Base-by-base conservation (phyloP, 2,113 vertebrate species). In the Protobothrops flavoviridis region DNA sequence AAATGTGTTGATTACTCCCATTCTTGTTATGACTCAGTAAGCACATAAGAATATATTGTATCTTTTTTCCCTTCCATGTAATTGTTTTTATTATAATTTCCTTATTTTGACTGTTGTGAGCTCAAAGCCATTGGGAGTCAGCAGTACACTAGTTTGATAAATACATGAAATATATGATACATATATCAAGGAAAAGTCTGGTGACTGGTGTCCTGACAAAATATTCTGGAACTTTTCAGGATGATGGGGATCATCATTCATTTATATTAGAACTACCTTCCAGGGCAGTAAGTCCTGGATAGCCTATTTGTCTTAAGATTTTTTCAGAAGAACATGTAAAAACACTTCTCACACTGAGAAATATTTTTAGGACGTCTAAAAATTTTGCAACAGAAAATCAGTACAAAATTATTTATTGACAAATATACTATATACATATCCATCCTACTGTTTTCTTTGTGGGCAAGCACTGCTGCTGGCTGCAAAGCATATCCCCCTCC, bases 281-380 rank as follows among this genome's bases (percentile, higher is more conserved):
- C 88, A 85, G 0, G 91, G 74, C 50, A 92, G 74, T 11, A 11
- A 91, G 55, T 2, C 50, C 26, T 45, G 87, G 88, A 90, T 94
- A 52, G 21, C 45, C 81, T 23, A 8, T 94, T 92, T 85, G 88
- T 20, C 74, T 81, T 88, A 93, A 95, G 94, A 90, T 6, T 9
- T 59, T 3, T 48, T 12, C 0, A 1, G 29, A 81, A 95, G 92
- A 90, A 48, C 26, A 52, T 91, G 17, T 39, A 92, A 95, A 50
- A 96, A 94, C 11, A 95, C n/a, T 26, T 90, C 24, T 92, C 69
- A 93, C 64, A 93, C 92, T 59, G 86, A 96, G 94, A 81, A 94
- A 0, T 5, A 91, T 69, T 90, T 74, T 50, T 52, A 92, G 39
- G 50, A 85, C 26, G 1, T 90, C 92, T 87, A 7, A 26, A 92